Conservation (phyloP, 2,113 vertebrate species). For the Apeltes quadracus region DNA sequence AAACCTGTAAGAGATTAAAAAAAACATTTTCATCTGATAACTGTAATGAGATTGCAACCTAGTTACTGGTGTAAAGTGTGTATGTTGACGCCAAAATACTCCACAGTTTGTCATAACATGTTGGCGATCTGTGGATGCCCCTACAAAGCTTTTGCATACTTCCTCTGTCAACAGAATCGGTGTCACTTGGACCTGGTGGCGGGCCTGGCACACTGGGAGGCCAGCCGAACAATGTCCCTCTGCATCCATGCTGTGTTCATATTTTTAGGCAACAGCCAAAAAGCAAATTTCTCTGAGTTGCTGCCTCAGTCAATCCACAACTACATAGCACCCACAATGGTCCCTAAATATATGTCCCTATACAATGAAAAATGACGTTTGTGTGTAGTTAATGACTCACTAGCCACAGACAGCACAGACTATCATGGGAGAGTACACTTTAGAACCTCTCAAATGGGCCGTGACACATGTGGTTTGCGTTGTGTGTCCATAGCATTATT, state of each 20-base stretch:
- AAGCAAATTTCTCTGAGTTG: background rate
- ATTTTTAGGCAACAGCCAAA: conserved; percentile 13
- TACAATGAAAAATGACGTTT: conserved; percentile 3
- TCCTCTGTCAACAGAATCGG: too few species aligned
- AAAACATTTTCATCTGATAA: too few species aligned
- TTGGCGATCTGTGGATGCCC: too few species aligned
- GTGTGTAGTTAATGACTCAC: conserved; percentile 6
- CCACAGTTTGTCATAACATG: too few species aligned
- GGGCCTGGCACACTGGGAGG: background rate
- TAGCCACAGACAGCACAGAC: conserved; percentile 6
- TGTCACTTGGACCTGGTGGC: too few species aligned
- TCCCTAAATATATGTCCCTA: background rate
- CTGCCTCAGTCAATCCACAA: conserved; percentile 25
- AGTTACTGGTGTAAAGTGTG: too few species aligned
- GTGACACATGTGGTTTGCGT: conserved; percentile 21
- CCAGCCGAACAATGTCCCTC: background rate
- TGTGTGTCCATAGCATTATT: conserved; percentile 13
- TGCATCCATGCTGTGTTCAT: background rate
- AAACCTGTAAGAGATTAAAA: too few species aligned
- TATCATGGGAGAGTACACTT: conserved; percentile 16
- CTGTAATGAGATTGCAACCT: too few species aligned
- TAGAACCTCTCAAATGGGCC: background rate
- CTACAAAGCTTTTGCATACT: too few species aligned
- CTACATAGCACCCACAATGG: conserved; percentile 16
- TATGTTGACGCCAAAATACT: too few species aligned